Evolutionary conservation across 2,113 vertebrate genomes (phyloP), one percentile per base, ranked within the genome.

Genomic region (Sigmodon hispidus): DNA sequence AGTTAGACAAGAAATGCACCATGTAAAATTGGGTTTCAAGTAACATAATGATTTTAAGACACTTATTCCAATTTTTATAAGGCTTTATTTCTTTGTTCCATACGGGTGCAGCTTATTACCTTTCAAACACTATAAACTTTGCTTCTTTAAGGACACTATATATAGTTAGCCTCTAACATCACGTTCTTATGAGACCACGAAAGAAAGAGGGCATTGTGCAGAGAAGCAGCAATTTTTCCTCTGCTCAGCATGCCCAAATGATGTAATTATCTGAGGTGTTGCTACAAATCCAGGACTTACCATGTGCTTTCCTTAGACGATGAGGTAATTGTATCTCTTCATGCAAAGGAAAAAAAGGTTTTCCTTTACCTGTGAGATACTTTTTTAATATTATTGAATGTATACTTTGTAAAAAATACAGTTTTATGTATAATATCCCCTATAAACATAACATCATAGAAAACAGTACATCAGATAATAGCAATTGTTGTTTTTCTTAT

Each of bases 1-100:
- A 77, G 43, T 93, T 97, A 98, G 97, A 97, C 85, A 98, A 97
- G 98, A 69, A 91, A 97, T 91, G 92, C 88, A 97, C 97, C 97
- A 98, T 98, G 94, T 97, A 98, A 97, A 98, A 97, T 43, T 87
- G 34, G 83, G 92, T 96, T 96, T 96, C 77, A 96, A 90, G 95
- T 93, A 97, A 90, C 10, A 89, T 67, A 96, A 80, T 15, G 8
- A 31, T 94, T 96, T 80, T 76, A 97, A 88, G 52, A 94, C 76
- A 57, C 95, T 97, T 92, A n/a, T 92, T 94, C 0, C 86, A 96
- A 57, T 85, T 89, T 80, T 61, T 96, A 95, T 76, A 95, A 70
- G 40, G 61, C 72, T 89, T 94, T 96, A 86, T 97, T 97, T 94
- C 87, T 93, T 80, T 61, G 90, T 87, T n/a, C 52, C 77, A 80